Evolutionary conservation across 2,888 invertebrate species (phyloP).

Genomic region (Cristatella mucedo): DNA sequence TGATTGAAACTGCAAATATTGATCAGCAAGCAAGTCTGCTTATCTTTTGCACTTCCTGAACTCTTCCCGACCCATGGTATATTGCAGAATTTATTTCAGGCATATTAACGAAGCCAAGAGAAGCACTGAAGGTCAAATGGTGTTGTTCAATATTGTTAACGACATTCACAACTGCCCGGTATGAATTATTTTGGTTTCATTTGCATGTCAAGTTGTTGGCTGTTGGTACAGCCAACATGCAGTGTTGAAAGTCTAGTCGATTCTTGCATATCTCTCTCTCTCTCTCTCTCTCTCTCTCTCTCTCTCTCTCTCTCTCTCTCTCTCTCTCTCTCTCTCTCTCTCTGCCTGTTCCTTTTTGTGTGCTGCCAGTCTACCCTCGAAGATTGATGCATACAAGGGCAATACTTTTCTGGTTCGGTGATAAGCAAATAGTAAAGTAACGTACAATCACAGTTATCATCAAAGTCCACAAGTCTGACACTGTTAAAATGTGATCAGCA

Average conservation of each 20-base stretch:
- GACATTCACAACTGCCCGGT: slow-evolving; percentile 95
- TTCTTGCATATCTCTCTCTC: slow-evolving; percentile 3
- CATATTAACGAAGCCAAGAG: slow-evolving; percentile 95
- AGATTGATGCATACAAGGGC: no score
- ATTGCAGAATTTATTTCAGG: slow-evolving; percentile 28
- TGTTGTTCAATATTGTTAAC: slow-evolving; percentile 90
- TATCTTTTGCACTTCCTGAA: no score
- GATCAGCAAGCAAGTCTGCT: no score
- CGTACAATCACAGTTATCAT: no score
- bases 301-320: slow-evolving; percentile 12
- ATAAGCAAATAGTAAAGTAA: no score
- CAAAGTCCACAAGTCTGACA: no score
- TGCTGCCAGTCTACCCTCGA: no score
- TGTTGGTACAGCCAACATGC: no score
- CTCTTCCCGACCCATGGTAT: no score
- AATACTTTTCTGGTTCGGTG: no score
- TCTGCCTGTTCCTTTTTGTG: background rate
- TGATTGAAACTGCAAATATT: no score
- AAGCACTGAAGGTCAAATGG: slow-evolving; percentile 83
- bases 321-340: slow-evolving; percentile 12
- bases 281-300: slow-evolving; percentile 9
- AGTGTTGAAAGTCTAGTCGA: slow-evolving; percentile 14
- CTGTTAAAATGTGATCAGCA: no score
- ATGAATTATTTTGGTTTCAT: slow-evolving; percentile 38
- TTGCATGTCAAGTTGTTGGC: background rate